These are phyloP conservation scores for Trimorus sp. DNA, from an alignment of 2,888 invertebrate genomes.

Conservation along the genomic window DNA sequence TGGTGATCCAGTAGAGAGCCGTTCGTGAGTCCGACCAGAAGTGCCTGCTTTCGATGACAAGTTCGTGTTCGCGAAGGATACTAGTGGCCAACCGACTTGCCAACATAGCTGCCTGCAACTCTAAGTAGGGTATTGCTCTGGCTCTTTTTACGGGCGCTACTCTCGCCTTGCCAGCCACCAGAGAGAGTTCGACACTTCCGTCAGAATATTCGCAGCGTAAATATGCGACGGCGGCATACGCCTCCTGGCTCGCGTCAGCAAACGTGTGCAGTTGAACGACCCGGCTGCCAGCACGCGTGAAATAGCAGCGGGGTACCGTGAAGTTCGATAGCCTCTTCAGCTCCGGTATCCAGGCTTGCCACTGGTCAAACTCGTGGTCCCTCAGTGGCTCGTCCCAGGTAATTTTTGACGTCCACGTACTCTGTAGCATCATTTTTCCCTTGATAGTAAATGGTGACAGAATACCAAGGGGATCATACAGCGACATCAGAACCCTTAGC, in stretches of 20 bases:
- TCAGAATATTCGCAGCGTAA: constrained; percentile 14
- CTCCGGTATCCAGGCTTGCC: not conserved
- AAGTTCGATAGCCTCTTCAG: not conserved
- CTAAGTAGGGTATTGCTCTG: constrained; percentile 27
- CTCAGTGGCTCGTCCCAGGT: constrained; percentile 60
- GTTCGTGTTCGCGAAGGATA: not conserved
- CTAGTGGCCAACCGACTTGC: not conserved
- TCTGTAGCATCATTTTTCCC: constrained; percentile 67
- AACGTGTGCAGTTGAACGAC: constrained; percentile 17
- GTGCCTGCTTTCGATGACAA: not conserved
- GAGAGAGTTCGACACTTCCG: not conserved
- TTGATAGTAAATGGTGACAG: constrained; percentile 65
- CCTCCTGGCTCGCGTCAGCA: constrained; percentile 25
- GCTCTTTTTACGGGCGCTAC: constrained; percentile 25
- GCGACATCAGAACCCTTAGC: constrained; percentile 66
- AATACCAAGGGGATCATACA: constrained; percentile 72
- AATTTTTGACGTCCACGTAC: constrained; percentile 65
- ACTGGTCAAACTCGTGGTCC: not conserved
- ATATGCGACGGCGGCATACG: too few relatives aligned
- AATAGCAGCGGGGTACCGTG: not conserved
- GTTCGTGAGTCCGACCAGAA: constrained; percentile 6
- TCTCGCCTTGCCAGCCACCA: constrained; percentile 24
- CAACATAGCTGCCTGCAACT: constrained; percentile 26
- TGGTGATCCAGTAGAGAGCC: not conserved
- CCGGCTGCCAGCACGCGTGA: not conserved